Percentiles rank a stretch among this genome's conserved stretches.
Evolutionary conservation across 2,113 vertebrate genomes (phyloP).

Genomic region (Sardina pilchardus): DNA sequence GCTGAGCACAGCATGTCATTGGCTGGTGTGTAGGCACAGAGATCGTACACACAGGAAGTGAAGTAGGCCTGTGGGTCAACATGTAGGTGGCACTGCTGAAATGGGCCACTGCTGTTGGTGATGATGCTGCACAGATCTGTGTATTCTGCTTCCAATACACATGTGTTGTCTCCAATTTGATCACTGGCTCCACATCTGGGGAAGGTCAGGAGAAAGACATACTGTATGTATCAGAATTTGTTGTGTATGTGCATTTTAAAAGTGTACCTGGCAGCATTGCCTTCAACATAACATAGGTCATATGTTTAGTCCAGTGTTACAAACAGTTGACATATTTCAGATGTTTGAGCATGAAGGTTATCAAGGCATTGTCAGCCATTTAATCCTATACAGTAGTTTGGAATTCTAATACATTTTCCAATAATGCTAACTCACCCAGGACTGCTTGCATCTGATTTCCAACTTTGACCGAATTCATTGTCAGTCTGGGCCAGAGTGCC

Average conservation of each 20-base stretch:
- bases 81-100: slow-evolving; percentile 52
- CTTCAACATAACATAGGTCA: too few relatives aligned
- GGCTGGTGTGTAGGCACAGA: slow-evolving; percentile 63
- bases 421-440: too few relatives aligned
- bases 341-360: too few relatives aligned
- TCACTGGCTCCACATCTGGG: slow-evolving; percentile 50
- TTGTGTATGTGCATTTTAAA: too few relatives aligned
- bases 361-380: too few relatives aligned
- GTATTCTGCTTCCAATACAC: slow-evolving; percentile 46
- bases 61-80: slow-evolving; percentile 55
- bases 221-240: not conserved
- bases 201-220: too few relatives aligned
- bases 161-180: slow-evolving; percentile 24
- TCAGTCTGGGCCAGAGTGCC: slow-evolving; percentile 53
- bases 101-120: slow-evolving; percentile 59
- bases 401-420: slow-evolving; percentile 54
- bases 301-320: too few relatives aligned
- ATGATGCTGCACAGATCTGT: slow-evolving; percentile 60
- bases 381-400: too few relatives aligned
- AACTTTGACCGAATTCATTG: too few relatives aligned
- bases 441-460: too few relatives aligned
- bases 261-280: too few relatives aligned
- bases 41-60: slow-evolving; percentile 61
- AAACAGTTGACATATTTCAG: too few relatives aligned
- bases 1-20: slow-evolving; percentile 53